These are phyloP conservation scores for Drosophila neonasuta DNA, from an alignment of 2,888 invertebrate genomes.

Conservation along the genomic window DNA sequence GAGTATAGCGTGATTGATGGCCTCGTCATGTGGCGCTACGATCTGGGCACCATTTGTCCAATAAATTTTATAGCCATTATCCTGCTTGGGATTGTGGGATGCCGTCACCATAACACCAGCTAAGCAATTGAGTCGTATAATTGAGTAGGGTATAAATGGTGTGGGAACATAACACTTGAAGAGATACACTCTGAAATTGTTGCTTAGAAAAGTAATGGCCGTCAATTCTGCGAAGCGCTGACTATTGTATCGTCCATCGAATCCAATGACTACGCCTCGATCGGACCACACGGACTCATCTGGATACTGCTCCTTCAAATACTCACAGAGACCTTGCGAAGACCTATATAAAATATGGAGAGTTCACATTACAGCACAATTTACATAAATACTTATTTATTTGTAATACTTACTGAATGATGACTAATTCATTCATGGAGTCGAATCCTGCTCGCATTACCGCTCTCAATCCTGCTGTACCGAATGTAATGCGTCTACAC, in stretches of 20 bases:
- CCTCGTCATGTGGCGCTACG: conserved; percentile 93
- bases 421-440: conserved; percentile 97
- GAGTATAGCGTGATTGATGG: conserved; percentile 90
- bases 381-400: no score
- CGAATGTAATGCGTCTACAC: conserved; percentile 10
- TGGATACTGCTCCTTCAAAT: conserved; percentile 86
- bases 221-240: conserved; percentile 90
- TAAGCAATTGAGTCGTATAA: conserved; percentile 87
- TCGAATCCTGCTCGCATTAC: conserved; percentile 97
- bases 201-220: conserved; percentile 90
- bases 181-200: conserved; percentile 90
- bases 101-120: conserved; percentile 97
- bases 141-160: conserved; percentile 95
- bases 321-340: conserved; percentile 92
- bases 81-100: conserved; percentile 97
- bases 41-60: conserved; percentile 98
- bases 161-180: conserved; percentile 93
- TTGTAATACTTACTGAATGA: conserved; percentile 76
- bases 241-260: conserved; percentile 96
- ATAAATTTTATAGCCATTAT: conserved; percentile 94
- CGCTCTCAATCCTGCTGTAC: conserved; percentile 84
- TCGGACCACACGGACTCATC: conserved; percentile 83
- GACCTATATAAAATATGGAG: conserved; percentile 82
- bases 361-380: no score
- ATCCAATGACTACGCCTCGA: conserved; percentile 93